These are phyloP conservation scores for Scaptomyza montana DNA, from an alignment of 1,140 invertebrate species.

Conservation along the genomic window DNA sequence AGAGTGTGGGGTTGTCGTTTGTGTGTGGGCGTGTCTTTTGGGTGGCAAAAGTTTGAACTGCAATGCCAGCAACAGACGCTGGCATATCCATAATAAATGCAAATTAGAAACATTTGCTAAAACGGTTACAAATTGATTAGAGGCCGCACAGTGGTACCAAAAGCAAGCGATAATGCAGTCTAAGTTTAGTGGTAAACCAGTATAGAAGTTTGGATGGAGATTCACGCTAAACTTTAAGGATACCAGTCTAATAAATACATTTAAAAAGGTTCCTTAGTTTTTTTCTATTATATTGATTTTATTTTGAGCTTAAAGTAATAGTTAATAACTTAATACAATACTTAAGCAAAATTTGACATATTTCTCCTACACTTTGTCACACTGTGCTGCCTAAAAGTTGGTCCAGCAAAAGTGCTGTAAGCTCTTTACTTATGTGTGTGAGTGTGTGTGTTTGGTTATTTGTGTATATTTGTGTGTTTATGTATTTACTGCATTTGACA, in stretches of 20 bases:
- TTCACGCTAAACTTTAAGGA: too few relatives aligned
- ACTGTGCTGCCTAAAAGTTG: constrained; percentile 61
- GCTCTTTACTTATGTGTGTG: constrained; percentile 17
- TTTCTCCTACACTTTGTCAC: not conserved
- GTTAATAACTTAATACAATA: too few relatives aligned
- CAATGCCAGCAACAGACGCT: constrained; percentile 75
- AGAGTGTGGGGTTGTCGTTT: constrained; percentile 29
- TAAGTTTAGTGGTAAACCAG: too few relatives aligned
- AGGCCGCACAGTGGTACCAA: constrained; percentile 55
- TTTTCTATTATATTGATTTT: too few relatives aligned
- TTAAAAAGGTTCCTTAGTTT: not conserved
- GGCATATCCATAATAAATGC: constrained; percentile 82
- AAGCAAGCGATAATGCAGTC: too few relatives aligned
- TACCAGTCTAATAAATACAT: too few relatives aligned
- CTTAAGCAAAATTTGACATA: too few relatives aligned
- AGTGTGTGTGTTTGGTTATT: constrained; percentile 19
- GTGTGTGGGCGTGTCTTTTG: constrained; percentile 70
- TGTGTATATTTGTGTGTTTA: constrained; percentile 34
- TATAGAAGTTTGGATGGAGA: too few relatives aligned
- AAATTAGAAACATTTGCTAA: constrained; percentile 79
- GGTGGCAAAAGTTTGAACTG: constrained; percentile 67
- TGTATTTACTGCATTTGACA: constrained; percentile 61
- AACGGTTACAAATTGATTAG: constrained; percentile 78
- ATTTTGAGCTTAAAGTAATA: too few relatives aligned
- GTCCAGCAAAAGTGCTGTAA: constrained; percentile 62